Conservation (phyloP, 1,140 invertebrate species). For the Panagrolaimus sp. region DNA sequence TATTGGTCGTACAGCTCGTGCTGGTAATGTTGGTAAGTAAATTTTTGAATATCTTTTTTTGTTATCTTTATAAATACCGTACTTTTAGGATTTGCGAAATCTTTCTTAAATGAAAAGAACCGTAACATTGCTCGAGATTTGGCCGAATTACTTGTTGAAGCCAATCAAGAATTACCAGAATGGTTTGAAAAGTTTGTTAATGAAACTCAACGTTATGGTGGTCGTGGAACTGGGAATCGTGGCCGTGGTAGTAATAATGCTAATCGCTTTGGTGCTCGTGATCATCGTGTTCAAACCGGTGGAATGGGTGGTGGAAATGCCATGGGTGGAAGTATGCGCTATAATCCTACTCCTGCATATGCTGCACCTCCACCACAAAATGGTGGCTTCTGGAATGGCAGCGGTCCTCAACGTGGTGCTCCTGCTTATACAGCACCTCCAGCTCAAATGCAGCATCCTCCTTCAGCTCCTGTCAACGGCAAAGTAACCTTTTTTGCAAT, state of each 20-base stretch:
- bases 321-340: neutral
- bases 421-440: neutral
- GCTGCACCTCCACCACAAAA: neutral
- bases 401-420: neutral
- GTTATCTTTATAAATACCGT: neutral
- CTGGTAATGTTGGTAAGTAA: conserved; percentile 56
- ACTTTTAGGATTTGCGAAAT: conserved; percentile 76
- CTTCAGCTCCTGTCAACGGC: too few relatives aligned
- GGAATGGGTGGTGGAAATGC: neutral
- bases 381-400: neutral
- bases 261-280: conserved; percentile 44
- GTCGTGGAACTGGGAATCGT: conserved; percentile 59
- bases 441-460: too few relatives aligned
- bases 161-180: conserved; percentile 86
- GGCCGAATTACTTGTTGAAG: conserved; percentile 82
- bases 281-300: conserved; percentile 48
- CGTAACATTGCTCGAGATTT: conserved; percentile 88
- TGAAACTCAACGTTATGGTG: conserved; percentile 63
- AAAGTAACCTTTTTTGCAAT: too few relatives aligned
- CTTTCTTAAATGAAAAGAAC: conserved; percentile 99
- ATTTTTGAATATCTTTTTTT: neutral
- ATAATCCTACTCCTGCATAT: neutral
- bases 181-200: conserved; percentile 70
- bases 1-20: conserved; percentile 86
- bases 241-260: conserved; percentile 30